These are phyloP conservation scores for Protosalanx chinensis DNA, from an alignment of 2,797 vertebrate species.

Conservation along the genomic window DNA sequence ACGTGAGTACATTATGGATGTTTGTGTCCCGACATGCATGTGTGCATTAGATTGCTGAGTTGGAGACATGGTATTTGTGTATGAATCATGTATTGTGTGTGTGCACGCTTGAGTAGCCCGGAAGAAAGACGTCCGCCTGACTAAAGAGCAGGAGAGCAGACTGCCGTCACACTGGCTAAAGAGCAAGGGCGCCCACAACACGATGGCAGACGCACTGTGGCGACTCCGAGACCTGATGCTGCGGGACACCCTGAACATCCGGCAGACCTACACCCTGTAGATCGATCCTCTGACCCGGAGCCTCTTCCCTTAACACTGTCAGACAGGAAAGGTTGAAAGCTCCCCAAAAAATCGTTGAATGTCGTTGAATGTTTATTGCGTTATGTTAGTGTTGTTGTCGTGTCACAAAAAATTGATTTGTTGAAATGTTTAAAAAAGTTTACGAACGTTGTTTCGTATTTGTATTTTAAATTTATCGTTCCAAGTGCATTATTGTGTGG, in stretches of 20 bases:
- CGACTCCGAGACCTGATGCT: slow-evolving; percentile 97
- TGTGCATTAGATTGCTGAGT: neutral
- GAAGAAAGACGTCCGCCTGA: slow-evolving; percentile 90
- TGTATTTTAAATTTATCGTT: slow-evolving; percentile 45
- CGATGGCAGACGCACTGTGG: slow-evolving; percentile 97
- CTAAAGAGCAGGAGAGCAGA: slow-evolving; percentile 95
- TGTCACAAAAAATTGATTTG: slow-evolving; percentile 41
- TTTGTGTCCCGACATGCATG: neutral
- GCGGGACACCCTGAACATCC: slow-evolving; percentile 92
- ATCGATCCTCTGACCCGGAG: slow-evolving; percentile 33
- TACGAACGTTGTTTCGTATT: slow-evolving; percentile 46
- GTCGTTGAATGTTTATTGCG: slow-evolving; percentile 20
- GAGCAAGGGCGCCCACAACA: slow-evolving; percentile 97
- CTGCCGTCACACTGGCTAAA: slow-evolving; percentile 98
- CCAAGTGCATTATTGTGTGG: slow-evolving; percentile 20
- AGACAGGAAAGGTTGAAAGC: slow-evolving; percentile 56
- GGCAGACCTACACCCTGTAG: slow-evolving; percentile 89
- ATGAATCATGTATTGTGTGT: slow-evolving; percentile 14
- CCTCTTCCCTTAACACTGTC: slow-evolving; percentile 59
- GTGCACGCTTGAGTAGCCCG: slow-evolving; percentile 72
- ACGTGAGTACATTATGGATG: no score
- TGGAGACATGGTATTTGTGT: neutral
- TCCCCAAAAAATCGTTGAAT: slow-evolving; percentile 58
- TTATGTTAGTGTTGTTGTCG: slow-evolving; percentile 44
- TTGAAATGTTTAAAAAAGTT: slow-evolving; percentile 39